Percentiles rank a stretch among this genome's conserved stretches.
phyloP scores from a whole-genome alignment of 2,888 invertebrate species.

The Leptinotarsa peninsularis region DNA sequence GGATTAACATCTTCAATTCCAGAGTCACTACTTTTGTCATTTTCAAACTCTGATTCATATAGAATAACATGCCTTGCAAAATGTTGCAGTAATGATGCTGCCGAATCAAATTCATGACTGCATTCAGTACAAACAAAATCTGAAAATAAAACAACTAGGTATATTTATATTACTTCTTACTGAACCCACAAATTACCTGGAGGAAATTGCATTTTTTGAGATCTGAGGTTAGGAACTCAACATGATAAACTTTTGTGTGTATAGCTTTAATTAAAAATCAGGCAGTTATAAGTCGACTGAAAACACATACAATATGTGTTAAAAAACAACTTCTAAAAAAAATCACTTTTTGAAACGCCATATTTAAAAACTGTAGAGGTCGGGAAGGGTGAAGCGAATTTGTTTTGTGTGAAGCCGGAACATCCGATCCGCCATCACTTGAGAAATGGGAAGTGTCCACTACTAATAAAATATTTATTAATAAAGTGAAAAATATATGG shows the following conservation, averaged over 20 bases:
- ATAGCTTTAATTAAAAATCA: background rate
- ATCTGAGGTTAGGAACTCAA: constrained; percentile 1
- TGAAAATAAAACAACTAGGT: constrained; percentile 44
- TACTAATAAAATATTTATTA: too few species aligned
- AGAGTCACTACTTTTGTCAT: constrained; percentile 42
- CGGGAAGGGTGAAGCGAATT: too few species aligned
- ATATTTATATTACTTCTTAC: background rate
- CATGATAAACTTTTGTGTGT: too few species aligned
- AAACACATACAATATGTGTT: background rate
- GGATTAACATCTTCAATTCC: constrained; percentile 55
- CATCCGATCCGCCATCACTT: constrained; percentile 42
- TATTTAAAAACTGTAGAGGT: background rate
- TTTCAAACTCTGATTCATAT: constrained; percentile 30
- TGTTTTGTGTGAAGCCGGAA: constrained; percentile 32
- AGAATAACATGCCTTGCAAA: constrained; percentile 60
- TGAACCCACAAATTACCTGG: constrained; percentile 16
- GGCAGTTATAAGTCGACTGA: background rate
- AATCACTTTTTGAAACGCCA: background rate
- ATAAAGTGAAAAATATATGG: too few species aligned
- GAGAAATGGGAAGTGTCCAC: background rate
- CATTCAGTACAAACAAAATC: constrained; percentile 59
- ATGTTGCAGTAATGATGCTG: constrained; percentile 60
- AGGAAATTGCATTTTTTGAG: constrained; percentile 29
- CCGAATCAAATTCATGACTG: constrained; percentile 56
- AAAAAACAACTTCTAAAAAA: too few species aligned